Percentiles rank a stretch among this genome's conserved stretches.
Evolutionary conservation across 2,113 vertebrate species (phyloP).

Genomic region (Coturnix japonica): DNA sequence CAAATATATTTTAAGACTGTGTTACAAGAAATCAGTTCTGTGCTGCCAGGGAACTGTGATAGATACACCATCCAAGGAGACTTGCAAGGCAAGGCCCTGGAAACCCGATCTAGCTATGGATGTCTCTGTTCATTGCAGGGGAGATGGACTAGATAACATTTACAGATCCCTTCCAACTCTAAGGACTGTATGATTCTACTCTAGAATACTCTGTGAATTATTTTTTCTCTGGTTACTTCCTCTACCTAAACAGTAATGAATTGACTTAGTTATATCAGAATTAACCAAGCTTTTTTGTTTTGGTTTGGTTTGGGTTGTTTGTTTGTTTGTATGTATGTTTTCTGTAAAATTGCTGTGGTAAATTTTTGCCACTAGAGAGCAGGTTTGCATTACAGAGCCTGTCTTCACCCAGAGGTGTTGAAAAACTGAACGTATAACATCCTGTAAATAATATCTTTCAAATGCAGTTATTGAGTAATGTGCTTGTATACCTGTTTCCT

Average conservation of each 20-base stretch:
- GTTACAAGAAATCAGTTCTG: not conserved
- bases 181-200: too few relatives aligned
- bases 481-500: not conserved
- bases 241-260: not conserved
- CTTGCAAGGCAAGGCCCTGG: too few relatives aligned
- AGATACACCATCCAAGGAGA: too few relatives aligned
- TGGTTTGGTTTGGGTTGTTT: not conserved
- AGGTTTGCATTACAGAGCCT: not conserved
- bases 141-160: too few relatives aligned
- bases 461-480: not conserved
- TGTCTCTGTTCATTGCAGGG: too few relatives aligned
- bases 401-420: not conserved
- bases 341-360: not conserved
- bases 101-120: too few relatives aligned
- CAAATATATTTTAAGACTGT: not conserved
- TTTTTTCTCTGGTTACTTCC: not conserved
- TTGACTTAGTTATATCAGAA: not conserved
- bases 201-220: too few relatives aligned
- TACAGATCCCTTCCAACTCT: too few relatives aligned
- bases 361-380: slow-evolving; percentile 55
- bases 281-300: too few relatives aligned
- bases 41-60: not conserved
- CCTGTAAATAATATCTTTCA: not conserved
- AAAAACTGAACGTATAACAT: not conserved
- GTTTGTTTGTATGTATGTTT: not conserved